phyloP scores from a whole-genome alignment of 2,888 invertebrate genomes.

The Epiblema foenella region DNA sequence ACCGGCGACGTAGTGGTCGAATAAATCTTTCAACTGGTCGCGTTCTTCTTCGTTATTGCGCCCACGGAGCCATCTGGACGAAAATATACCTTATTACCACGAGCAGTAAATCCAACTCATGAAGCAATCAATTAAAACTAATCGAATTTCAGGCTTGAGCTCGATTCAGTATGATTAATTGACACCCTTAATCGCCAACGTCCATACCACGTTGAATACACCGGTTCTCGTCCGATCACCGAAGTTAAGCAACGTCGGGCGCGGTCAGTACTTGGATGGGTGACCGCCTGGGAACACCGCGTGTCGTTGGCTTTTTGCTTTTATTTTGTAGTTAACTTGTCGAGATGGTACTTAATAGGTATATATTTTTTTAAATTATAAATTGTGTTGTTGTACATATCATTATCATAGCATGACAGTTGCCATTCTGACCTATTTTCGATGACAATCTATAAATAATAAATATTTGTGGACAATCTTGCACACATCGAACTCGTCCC shows the following conservation, averaged over 20 bases:
- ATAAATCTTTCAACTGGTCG: conserved; percentile 84
- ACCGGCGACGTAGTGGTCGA: conserved; percentile 90
- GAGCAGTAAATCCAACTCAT: background rate
- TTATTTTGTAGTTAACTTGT: too few relatives aligned
- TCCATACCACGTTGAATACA: conserved; percentile 51
- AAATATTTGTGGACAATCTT: too few relatives aligned
- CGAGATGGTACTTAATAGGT: too few relatives aligned
- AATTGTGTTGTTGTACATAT: too few relatives aligned
- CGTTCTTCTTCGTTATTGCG: conserved; percentile 82
- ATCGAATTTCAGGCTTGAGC: background rate
- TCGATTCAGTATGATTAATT: background rate
- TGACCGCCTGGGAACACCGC: conserved; percentile 56
- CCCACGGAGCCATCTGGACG: conserved; percentile 87
- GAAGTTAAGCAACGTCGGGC: conserved; percentile 56
- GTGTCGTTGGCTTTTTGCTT: conserved; percentile 51
- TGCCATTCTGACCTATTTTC: too few relatives aligned
- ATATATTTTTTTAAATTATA: too few relatives aligned
- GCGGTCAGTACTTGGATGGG: conserved; percentile 56
- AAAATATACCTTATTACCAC: background rate
- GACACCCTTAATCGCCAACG: background rate
- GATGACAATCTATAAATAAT: too few relatives aligned
- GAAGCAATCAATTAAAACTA: background rate
- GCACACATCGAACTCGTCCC: too few relatives aligned
- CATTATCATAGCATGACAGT: too few relatives aligned
- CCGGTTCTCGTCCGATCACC: conserved; percentile 56